phyloP scores from a whole-genome alignment of 1,140 invertebrate genomes.

The Apis mellifera region Amel_HAv3.1 CM009943.2:2207001-2207500 shows the following conservation, averaged over 20 bases:
- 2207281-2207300: constrained; percentile 12
- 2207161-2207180: neutral
- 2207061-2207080: too few relatives aligned
- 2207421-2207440: neutral
- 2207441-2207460: neutral
- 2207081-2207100: too few relatives aligned
- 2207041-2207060: too few relatives aligned
- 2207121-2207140: neutral
- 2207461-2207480: neutral
- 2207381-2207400: neutral
- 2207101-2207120: too few relatives aligned
- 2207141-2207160: neutral
- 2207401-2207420: neutral
- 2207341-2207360: constrained; percentile 21
- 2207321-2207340: neutral
- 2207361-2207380: neutral
- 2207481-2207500: neutral
- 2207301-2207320: neutral
- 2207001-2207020: too few relatives aligned
- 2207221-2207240: neutral
- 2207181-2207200: neutral
- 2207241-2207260: neutral
- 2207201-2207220: neutral
- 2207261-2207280: constrained; percentile 20
- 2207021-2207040: too few relatives aligned